Evolutionary conservation across 2,113 vertebrate genomes (phyloP).

Genomic region (Parotia lawesii): DNA sequence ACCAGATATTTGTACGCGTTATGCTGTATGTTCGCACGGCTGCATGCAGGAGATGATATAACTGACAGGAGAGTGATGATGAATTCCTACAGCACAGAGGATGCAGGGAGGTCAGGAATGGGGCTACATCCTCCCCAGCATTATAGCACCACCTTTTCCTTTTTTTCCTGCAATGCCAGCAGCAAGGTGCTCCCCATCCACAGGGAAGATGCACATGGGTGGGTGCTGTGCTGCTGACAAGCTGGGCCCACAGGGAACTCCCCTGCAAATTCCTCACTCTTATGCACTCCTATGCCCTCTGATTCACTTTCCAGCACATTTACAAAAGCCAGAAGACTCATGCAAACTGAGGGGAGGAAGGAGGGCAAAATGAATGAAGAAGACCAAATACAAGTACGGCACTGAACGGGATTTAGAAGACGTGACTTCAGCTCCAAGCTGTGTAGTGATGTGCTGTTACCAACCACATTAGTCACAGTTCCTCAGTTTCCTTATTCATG

Average conservation of each 20-base stretch:
- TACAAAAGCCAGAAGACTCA: neutral
- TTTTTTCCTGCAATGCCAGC: neutral
- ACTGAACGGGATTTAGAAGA: neutral
- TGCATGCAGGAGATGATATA: conserved; percentile 17
- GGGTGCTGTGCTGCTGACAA: neutral
- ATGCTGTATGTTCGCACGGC: neutral
- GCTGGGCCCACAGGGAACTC: neutral
- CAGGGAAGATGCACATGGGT: neutral
- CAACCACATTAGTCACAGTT: neutral
- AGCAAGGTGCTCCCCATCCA: neutral
- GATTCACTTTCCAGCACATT: neutral
- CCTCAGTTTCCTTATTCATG: neutral
- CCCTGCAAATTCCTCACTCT: neutral
- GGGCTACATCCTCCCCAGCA: neutral
- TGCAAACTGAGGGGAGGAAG: neutral
- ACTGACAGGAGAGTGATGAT: neutral
- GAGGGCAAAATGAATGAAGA: neutral
- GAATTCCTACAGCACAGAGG: neutral
- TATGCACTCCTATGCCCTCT: neutral
- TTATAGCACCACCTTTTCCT: neutral
- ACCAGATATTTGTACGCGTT: neutral
- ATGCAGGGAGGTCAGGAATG: neutral
- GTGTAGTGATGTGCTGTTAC: neutral
- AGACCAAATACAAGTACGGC: neutral
- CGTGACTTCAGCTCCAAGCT: neutral